These are phyloP conservation scores for Microplitis mediator DNA, from an alignment of 1,140 invertebrate genomes.

Conservation along the genomic window DNA sequence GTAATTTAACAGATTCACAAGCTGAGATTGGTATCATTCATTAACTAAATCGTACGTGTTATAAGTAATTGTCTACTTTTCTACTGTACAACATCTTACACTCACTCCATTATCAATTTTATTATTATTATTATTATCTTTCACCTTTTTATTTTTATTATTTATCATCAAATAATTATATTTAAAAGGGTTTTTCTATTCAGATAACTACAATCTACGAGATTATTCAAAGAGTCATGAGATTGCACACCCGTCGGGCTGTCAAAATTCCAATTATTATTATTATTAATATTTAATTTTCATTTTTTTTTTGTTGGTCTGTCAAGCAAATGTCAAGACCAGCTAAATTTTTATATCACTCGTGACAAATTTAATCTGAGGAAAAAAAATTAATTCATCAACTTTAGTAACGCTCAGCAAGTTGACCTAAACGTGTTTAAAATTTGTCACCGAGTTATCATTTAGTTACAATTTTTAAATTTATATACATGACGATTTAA, in stretches of 20 bases:
- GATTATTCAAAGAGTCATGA: slow-evolving; percentile 61
- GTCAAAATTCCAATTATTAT: slow-evolving; percentile 12
- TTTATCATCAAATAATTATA: slow-evolving; percentile 43
- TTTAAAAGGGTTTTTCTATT: slow-evolving; percentile 36
- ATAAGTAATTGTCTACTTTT: slow-evolving; percentile 52
- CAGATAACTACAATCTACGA: slow-evolving; percentile 47
- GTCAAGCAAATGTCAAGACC: slow-evolving; percentile 25
- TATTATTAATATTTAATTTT: neutral
- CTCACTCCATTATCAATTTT: slow-evolving; percentile 35
- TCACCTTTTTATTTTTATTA: slow-evolving; percentile 9
- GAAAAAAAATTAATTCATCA: neutral
- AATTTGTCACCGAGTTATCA: neutral
- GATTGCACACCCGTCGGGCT: slow-evolving; percentile 49
- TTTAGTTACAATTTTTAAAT: neutral
- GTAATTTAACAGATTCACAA: slow-evolving; percentile 61
- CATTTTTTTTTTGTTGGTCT: slow-evolving; percentile 9
- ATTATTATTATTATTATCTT: slow-evolving; percentile 1
- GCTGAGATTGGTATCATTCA: slow-evolving; percentile 61
- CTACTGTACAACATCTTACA: slow-evolving; percentile 64
- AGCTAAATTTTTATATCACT: slow-evolving; percentile 13
- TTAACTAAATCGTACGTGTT: slow-evolving; percentile 45
- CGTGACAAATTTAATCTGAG: neutral
- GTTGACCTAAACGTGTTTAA: neutral
- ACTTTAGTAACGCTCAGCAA: neutral
- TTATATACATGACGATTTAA: slow-evolving; percentile 21